These are phyloP conservation scores for Cryptomyrus ogoouensis DNA, from an alignment of 2,113 vertebrate genomes.

Conservation along the genomic window DNA sequence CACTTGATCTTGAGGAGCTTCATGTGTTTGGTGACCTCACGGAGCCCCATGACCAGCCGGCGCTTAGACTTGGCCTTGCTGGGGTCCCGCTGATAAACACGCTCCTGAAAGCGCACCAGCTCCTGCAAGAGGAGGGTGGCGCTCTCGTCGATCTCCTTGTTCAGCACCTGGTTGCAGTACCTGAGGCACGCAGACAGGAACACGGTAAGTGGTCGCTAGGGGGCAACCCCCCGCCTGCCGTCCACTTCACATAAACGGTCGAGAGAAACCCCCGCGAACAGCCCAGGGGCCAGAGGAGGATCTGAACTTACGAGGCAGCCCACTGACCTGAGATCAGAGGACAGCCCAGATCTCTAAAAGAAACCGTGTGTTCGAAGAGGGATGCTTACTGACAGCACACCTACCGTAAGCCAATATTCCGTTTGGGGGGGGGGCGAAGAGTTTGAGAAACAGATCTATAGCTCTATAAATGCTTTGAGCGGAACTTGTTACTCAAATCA, in stretches of 20 bases:
- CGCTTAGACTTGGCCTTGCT: conserved; percentile 86
- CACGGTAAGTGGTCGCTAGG: not conserved
- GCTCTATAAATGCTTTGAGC: not conserved
- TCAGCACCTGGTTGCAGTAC: conserved; percentile 97
- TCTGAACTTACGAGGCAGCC: not conserved
- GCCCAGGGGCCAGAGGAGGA: not conserved
- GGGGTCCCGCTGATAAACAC: conserved; percentile 91
- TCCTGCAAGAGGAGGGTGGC: conserved; percentile 90
- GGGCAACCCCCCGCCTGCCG: not conserved
- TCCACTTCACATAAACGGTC: not conserved
- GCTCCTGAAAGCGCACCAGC: conserved; percentile 92
- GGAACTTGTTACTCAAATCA: not conserved
- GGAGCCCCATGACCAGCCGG: conserved; percentile 89
- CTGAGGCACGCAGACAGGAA: conserved; percentile 47
- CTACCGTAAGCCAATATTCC: not conserved
- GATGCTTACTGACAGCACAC: not conserved
- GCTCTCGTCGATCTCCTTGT: conserved; percentile 96
- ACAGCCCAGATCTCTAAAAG: not conserved
- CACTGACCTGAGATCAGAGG: not conserved
- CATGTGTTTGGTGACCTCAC: conserved; percentile 98
- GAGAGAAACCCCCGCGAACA: not conserved
- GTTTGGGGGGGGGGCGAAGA: not conserved
- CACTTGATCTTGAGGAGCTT: conserved; percentile 92
- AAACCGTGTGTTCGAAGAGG: not conserved
- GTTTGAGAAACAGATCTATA: not conserved